A percentile compares a stretch with the other conserved stretches of the same genome.
These are phyloP conservation scores for Allolobophora icterica DNA, from an alignment of 2,888 invertebrate species.

Conservation along the genomic window DNA sequence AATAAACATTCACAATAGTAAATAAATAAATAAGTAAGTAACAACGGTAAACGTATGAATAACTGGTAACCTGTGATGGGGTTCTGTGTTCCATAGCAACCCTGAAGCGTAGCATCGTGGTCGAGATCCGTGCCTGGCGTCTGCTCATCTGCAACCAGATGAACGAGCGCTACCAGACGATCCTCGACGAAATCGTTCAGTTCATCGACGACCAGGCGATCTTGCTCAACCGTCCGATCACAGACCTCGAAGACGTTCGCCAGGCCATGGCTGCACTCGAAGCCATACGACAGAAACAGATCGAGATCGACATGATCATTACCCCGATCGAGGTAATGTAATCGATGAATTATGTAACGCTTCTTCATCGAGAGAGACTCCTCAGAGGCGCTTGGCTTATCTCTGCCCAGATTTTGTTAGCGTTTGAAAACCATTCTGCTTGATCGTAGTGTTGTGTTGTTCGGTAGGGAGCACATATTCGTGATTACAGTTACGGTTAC, in stretches of 20 bases:
- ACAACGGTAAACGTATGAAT: background rate
- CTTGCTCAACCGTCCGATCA: slow-evolving; percentile 71
- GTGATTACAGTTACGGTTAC: too few species aligned
- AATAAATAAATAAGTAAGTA: background rate
- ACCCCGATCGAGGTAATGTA: slow-evolving; percentile 73
- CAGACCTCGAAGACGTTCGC: slow-evolving; percentile 73
- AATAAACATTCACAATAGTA: too few species aligned
- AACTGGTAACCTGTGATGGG: background rate
- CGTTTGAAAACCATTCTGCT: too few species aligned
- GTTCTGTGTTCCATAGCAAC: background rate
- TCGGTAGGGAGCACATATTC: too few species aligned
- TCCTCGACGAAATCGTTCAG: slow-evolving; percentile 75
- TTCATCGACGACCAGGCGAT: slow-evolving; percentile 81
- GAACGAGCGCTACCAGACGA: slow-evolving; percentile 75
- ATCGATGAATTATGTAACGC: too few species aligned
- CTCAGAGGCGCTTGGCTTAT: too few species aligned
- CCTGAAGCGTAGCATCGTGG: slow-evolving; percentile 68
- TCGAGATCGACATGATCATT: slow-evolving; percentile 75
- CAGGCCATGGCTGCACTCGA: slow-evolving; percentile 81
- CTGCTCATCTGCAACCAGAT: slow-evolving; percentile 75
- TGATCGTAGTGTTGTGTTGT: too few species aligned
- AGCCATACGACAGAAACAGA: slow-evolving; percentile 74
- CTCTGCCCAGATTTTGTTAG: too few species aligned
- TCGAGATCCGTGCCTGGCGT: slow-evolving; percentile 83
- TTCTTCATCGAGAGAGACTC: background rate